These are phyloP conservation scores for Falco columbarius DNA, from an alignment of 2,797 vertebrate species.

Conservation along the genomic window DNA sequence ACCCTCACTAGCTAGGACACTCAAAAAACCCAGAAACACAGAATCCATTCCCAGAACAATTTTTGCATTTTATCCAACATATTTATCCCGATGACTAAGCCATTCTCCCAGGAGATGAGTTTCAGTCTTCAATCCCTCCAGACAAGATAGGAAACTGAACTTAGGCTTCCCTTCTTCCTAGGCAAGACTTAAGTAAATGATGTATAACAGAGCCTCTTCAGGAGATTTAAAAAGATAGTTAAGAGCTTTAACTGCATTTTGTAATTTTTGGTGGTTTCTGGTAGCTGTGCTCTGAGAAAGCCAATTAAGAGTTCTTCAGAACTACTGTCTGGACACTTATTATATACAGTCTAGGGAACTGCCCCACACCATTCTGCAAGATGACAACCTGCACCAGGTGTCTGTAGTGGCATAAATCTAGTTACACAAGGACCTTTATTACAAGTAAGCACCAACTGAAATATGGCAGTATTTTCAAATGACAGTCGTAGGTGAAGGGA, in stretches of 20 bases:
- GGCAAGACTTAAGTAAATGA: not conserved
- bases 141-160: not conserved
- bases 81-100: not conserved
- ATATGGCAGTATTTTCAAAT: not conserved
- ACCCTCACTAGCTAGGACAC: not conserved
- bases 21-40: not conserved
- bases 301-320: not conserved
- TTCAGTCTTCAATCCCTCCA: not conserved
- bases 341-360: not conserved
- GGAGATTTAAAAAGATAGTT: not conserved
- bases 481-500: not conserved
- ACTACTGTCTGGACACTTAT: not conserved
- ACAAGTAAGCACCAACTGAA: not conserved
- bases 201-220: not conserved
- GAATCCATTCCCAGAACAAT: not conserved
- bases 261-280: not conserved
- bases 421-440: not conserved
- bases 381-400: not conserved
- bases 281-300: not conserved
- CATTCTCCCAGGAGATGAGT: not conserved
- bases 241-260: not conserved
- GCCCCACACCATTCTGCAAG: not conserved
- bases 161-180: not conserved
- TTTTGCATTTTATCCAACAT: not conserved
- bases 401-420: not conserved